A percentile compares a stretch with the other conserved stretches of the same genome.
Conservation (phyloP, 2,113 vertebrate species). For the Piprites chloris region DNA sequence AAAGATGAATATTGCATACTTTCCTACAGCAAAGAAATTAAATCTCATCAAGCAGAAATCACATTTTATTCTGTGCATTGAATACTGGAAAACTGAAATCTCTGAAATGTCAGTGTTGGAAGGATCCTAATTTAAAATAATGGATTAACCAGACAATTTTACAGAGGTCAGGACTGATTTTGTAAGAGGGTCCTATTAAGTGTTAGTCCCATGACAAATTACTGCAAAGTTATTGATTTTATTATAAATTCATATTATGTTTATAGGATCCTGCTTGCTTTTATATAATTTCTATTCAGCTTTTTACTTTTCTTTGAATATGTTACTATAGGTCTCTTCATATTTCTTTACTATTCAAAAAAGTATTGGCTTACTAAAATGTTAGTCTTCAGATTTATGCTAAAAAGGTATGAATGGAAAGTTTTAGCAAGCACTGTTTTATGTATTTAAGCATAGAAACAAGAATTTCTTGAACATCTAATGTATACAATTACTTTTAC, state of each 20-base stretch:
- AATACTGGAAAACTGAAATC: not conserved
- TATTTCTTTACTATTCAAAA: not conserved
- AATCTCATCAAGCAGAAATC: not conserved
- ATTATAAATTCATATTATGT: not conserved
- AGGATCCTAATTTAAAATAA: not conserved
- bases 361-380: not conserved
- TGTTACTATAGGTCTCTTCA: not conserved
- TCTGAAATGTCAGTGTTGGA: not conserved
- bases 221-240: not conserved
- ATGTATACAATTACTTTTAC: accelerated
- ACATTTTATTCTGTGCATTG: not conserved
- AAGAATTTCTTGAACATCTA: not conserved
- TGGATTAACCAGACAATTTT: not conserved
- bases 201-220: not conserved
- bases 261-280: not conserved
- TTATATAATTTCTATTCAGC: not conserved
- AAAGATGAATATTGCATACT: not conserved
- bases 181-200: not conserved
- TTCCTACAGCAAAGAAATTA: not conserved
- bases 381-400: not conserved
- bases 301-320: not conserved
- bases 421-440: not conserved
- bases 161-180: not conserved
- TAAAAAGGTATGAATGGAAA: not conserved
- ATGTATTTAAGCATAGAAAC: not conserved